Base-by-base conservation (phyloP, 1,140 invertebrate genomes). In the Diploscapter pachys region DNA sequence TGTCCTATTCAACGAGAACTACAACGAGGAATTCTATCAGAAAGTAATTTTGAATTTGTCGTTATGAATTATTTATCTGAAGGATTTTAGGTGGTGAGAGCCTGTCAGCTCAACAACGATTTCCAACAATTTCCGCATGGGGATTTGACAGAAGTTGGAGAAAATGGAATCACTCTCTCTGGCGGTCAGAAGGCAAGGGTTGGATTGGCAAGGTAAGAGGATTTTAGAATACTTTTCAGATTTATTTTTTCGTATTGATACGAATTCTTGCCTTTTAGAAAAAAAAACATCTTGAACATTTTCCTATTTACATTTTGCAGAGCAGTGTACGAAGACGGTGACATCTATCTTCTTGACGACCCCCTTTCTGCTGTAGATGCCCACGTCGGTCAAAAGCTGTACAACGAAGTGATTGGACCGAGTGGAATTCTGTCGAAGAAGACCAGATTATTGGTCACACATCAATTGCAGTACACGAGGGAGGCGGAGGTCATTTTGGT, bases 401-500 rank as follows among this genome's bases (percentile, higher is more conserved):
- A 89, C 83, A 86, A 88, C 57, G 82, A 88, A 55, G 87, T 87
- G 11, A 85, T 85, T 62, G 80, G 81, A 6, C 73, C 80, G 31
- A 79, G 79, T 11, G 83, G 84, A n/a, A 54, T 85, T 54, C 74
- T 85, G 2, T 77, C 73, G 63, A 64, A 74, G 4, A 83, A 83
- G 80, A 87, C 88, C 51, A 75, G 88, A 61, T 76, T 88, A n/a
- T 78, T 87, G 8, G 86, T 88, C 6, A 88, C 86, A 0, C 86
- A 87, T 75, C 83, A 84, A 49, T 82, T 87, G 52, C 83, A 86
- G 70, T 86, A 86, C 82, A 81, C 87, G 52, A 87, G 87, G 8
- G 73, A 83, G 65, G 86, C 85, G 6, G 87, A 88, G 76, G 88
- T 91, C 86, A 91, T 93, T 84, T 85, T 87, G 77, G 84, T 88